A percentile compares a stretch with the other conserved stretches of the same genome.
Evolutionary conservation across 2,888 invertebrate genomes (phyloP).

Genomic region (Carpatolechia fugitivella): DNA sequence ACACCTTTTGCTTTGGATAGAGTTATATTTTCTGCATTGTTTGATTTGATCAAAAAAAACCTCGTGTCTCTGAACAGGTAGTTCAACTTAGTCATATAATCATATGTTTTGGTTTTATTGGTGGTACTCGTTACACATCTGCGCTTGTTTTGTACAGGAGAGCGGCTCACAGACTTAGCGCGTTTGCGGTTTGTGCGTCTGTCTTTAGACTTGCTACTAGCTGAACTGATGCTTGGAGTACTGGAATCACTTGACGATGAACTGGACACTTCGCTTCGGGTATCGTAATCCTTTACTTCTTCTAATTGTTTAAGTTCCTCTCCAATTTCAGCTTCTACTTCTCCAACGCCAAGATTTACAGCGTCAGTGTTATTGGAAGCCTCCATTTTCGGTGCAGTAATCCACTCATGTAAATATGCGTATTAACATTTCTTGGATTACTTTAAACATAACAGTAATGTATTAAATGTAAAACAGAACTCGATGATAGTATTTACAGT

Average conservation of each 20-base stretch:
- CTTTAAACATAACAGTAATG: neutral
- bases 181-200: constrained; percentile 80
- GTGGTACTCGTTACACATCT: constrained; percentile 47
- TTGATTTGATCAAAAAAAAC: constrained; percentile 98
- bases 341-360: constrained; percentile 82
- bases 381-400: constrained; percentile 61
- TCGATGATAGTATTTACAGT: neutral
- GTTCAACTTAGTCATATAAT: constrained; percentile 93
- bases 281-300: constrained; percentile 88
- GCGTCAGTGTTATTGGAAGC: constrained; percentile 78
- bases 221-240: constrained; percentile 88
- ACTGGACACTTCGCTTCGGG: constrained; percentile 93
- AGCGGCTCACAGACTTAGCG: constrained; percentile 62
- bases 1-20: constrained; percentile 97
- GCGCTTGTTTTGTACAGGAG: constrained; percentile 62
- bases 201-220: constrained; percentile 83
- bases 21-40: constrained; percentile 97
- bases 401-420: constrained; percentile 18
- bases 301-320: constrained; percentile 89
- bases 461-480: neutral
- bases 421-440: neutral
- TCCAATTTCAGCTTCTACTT: constrained; percentile 85
- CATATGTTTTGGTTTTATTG: constrained; percentile 83
- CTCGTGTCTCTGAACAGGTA: constrained; percentile 96
- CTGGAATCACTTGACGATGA: constrained; percentile 85